These are phyloP conservation scores for Pelecanus crispus DNA, from an alignment of 2,113 vertebrate genomes.

Conservation along the genomic window DNA sequence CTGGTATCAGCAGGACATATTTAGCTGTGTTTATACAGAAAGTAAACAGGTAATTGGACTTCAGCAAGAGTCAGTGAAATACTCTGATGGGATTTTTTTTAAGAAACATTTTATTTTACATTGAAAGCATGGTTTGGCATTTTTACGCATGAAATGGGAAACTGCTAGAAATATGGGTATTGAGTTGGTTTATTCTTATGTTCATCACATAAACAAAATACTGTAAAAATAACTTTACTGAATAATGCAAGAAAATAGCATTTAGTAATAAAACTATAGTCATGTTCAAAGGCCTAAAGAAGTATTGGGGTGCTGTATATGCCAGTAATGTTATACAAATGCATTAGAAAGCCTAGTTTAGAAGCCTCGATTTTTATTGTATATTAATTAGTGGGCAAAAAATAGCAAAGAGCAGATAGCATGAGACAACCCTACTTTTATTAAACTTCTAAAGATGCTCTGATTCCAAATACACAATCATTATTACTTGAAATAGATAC, in stretches of 20 bases:
- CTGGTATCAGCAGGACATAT: slow-evolving; percentile 18
- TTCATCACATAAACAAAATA: background rate
- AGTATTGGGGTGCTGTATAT: background rate
- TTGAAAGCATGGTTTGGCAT: background rate
- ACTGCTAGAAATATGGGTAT: background rate
- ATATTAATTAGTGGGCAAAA: background rate
- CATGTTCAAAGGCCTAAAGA: background rate
- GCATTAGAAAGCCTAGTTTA: background rate
- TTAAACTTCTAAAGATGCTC: background rate
- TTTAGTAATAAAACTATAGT: background rate
- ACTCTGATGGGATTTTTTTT: background rate
- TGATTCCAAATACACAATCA: background rate
- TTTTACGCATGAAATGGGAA: slow-evolving; percentile 9
- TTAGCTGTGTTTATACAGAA: slow-evolving; percentile 16
- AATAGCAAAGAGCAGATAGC: background rate
- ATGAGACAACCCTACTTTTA: background rate
- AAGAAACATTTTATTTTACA: background rate
- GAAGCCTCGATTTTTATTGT: background rate
- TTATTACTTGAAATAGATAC: background rate
- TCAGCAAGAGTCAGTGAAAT: background rate
- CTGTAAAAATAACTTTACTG: background rate
- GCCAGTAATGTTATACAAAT: background rate
- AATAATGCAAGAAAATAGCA: background rate
- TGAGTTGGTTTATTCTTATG: background rate
- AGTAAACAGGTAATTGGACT: slow-evolving; percentile 10